Evolutionary conservation across 2,113 vertebrate species (phyloP).

Genomic region (Carassius gibelio): DNA sequence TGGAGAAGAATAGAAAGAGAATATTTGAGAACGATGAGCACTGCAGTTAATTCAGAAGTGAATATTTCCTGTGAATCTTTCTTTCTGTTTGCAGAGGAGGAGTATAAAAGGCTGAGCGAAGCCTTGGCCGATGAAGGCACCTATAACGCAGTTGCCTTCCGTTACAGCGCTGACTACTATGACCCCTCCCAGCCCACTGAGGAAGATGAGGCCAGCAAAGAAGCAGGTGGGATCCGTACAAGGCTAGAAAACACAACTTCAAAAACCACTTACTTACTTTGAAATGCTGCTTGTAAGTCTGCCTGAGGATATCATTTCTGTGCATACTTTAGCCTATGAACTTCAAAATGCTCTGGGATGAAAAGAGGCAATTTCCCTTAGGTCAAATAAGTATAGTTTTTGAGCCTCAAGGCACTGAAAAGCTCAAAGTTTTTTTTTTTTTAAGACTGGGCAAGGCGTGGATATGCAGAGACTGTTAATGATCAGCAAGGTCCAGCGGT

Average conservation of each 20-base stretch:
- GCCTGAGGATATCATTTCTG: background rate
- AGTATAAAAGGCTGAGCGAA: conserved; percentile 96
- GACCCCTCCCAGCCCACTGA: conserved; percentile 97
- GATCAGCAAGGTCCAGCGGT: conserved; percentile 8
- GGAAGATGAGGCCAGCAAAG: conserved; percentile 88
- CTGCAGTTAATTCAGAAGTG: background rate
- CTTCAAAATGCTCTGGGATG: background rate
- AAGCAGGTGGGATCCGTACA: conserved; percentile 76
- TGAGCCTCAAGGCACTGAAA: conserved; percentile 11
- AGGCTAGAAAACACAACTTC: conserved; percentile 16
- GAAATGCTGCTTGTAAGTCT: background rate
- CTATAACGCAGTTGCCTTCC: conserved; percentile 92
- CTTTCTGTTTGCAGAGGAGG: conserved; percentile 86
- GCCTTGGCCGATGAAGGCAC: conserved; percentile 93
- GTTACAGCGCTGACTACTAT: conserved; percentile 95
- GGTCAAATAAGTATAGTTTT: conserved; percentile 8
- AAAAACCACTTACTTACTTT: background rate
- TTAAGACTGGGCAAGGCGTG: background rate
- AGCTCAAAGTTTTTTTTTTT: conserved; percentile 3
- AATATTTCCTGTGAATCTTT: background rate
- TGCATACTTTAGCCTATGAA: conserved; percentile 1
- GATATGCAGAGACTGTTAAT: conserved; percentile 20
- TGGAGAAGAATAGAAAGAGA: background rate
- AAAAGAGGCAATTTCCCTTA: background rate
- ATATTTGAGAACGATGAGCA: background rate